Conservation (phyloP, 2,797 vertebrate species). For the Pangasius macronema region DNA sequence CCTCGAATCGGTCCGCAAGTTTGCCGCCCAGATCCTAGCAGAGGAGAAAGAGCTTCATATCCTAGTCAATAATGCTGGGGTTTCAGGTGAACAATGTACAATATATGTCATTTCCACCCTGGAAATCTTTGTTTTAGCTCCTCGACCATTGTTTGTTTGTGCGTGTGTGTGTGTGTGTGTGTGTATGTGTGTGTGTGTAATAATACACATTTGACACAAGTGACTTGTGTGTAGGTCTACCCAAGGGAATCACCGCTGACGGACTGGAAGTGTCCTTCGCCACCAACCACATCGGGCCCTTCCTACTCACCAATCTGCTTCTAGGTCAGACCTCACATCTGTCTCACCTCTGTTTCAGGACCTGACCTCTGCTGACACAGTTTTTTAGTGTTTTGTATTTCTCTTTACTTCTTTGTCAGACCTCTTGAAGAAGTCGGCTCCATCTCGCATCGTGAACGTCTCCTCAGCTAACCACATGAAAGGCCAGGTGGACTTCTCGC, state of each 20-base stretch:
- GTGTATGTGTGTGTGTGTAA: neutral
- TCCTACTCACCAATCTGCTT: slow-evolving; percentile 86
- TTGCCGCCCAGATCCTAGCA: slow-evolving; percentile 68
- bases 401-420: slow-evolving; percentile 63
- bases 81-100: slow-evolving; percentile 68
- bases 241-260: slow-evolving; percentile 73
- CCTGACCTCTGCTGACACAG: neutral
- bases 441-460: slow-evolving; percentile 79
- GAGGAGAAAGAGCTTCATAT: slow-evolving; percentile 81
- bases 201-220: neutral
- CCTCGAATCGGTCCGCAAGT: slow-evolving; percentile 78
- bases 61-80: slow-evolving; percentile 83
- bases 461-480: slow-evolving; percentile 73
- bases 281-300: slow-evolving; percentile 85
- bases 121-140: neutral
- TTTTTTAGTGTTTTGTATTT: neutral
- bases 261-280: slow-evolving; percentile 79
- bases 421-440: slow-evolving; percentile 75
- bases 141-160: neutral
- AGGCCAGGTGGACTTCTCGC: slow-evolving; percentile 71
- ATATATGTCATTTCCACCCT: neutral
- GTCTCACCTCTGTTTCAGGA: neutral
- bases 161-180: neutral
- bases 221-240: slow-evolving; percentile 72
- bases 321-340: slow-evolving; percentile 70